A percentile compares a stretch with the other conserved stretches of the same genome.
Evolutionary conservation across 2,888 invertebrate genomes (phyloP).

Genomic region (Philhelius pedissequus): DNA sequence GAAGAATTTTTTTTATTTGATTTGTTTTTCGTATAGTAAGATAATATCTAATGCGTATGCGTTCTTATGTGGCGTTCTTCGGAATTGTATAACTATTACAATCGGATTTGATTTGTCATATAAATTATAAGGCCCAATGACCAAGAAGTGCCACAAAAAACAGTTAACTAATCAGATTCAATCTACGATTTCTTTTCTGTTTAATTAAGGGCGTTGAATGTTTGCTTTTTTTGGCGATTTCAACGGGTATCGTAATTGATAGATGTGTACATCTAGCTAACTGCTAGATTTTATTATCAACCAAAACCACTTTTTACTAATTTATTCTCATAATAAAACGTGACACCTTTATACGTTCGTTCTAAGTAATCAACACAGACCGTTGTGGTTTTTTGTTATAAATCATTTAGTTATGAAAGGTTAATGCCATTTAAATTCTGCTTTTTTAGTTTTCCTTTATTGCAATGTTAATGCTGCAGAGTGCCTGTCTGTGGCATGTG

Average conservation of each 20-base stretch:
- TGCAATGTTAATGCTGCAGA: not conserved
- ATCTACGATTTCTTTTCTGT: not conserved
- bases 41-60: not conserved
- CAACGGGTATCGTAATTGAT: not conserved
- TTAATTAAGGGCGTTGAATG: not conserved
- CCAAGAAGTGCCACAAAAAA: not conserved
- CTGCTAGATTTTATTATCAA: not conserved
- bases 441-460: not conserved
- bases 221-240: not conserved
- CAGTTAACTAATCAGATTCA: not conserved
- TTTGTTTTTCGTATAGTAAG: not conserved
- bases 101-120: not conserved
- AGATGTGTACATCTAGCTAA: not conserved
- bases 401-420: not conserved
- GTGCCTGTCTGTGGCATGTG: too few species aligned
- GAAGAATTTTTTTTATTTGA: not conserved
- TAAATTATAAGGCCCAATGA: not conserved
- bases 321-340: not conserved
- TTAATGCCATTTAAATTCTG: not conserved
- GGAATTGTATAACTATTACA: not conserved
- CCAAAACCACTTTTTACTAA: not conserved
- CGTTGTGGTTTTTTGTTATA: not conserved
- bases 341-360: not conserved
- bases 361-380: not conserved
- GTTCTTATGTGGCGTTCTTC: not conserved